Conservation (phyloP, 2,797 vertebrate species). For the Odontamblyopus lacepedii region DNA sequence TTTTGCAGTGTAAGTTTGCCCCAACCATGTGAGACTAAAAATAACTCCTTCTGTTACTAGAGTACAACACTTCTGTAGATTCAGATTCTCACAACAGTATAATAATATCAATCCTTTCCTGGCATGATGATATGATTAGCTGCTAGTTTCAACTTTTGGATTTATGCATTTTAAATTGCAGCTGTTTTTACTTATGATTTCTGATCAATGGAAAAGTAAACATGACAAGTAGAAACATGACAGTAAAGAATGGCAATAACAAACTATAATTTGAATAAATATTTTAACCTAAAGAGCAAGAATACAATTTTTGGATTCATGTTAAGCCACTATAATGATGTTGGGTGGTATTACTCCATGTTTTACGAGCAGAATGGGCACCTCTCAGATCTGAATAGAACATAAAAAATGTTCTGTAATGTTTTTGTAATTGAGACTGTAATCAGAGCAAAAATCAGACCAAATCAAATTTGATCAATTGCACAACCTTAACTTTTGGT, state of each 20-base stretch:
- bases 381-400: background rate
- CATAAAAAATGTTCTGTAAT: background rate
- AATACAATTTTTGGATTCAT: too few species aligned
- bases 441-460: background rate
- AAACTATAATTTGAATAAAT: too few species aligned
- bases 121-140: too few species aligned
- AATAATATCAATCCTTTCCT: slow-evolving; percentile 7
- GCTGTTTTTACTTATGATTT: too few species aligned
- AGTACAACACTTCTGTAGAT: slow-evolving; percentile 4
- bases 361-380: background rate
- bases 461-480: background rate
- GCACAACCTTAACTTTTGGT: background rate
- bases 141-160: too few species aligned
- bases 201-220: too few species aligned
- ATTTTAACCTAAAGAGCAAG: too few species aligned
- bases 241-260: too few species aligned
- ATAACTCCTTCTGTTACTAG: slow-evolving; percentile 23
- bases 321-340: too few species aligned
- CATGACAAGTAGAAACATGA: too few species aligned
- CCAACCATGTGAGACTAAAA: slow-evolving; percentile 4
- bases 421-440: background rate
- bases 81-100: slow-evolving; percentile 9
- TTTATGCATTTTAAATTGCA: too few species aligned
- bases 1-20: background rate
- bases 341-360: background rate